phyloP scores from a whole-genome alignment of 1,140 invertebrate genomes.

The Drosophila azteca region DNA sequence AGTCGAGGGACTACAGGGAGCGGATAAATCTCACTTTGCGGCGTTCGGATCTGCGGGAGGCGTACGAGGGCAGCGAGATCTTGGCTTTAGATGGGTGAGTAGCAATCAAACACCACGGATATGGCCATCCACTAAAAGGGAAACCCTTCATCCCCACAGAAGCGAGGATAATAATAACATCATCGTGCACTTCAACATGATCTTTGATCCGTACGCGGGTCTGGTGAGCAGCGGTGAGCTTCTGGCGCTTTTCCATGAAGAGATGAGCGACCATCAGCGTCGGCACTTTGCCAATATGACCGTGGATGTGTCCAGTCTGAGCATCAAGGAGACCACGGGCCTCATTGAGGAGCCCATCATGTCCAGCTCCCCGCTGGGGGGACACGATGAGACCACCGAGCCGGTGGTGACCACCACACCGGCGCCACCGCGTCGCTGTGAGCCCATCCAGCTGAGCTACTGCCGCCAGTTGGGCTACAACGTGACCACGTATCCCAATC shows the following conservation, averaged over 20 bases:
- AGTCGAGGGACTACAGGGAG: conserved; percentile 89
- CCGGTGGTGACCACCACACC: conserved; percentile 68
- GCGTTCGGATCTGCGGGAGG: conserved; percentile 86
- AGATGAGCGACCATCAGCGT: conserved; percentile 81
- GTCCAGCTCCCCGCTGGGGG: conserved; percentile 78
- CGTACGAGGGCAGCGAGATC: conserved; percentile 81
- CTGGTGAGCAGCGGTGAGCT: conserved; percentile 80
- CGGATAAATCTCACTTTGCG: conserved; percentile 90
- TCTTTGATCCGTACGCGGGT: conserved; percentile 86
- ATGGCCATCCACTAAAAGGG: no score
- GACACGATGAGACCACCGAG: conserved; percentile 71
- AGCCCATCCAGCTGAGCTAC: conserved; percentile 87
- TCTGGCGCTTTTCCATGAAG: conserved; percentile 76
- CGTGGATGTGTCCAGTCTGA: conserved; percentile 87
- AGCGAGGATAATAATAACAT: conserved; percentile 86
- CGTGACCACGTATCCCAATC: conserved; percentile 92
- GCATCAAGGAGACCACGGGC: conserved; percentile 86
- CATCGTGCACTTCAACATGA: conserved; percentile 89
- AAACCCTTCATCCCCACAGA: conserved; percentile 79
- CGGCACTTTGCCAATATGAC: conserved; percentile 87
- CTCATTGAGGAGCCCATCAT: conserved; percentile 77
- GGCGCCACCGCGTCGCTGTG: conserved; percentile 87
- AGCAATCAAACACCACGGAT: no score
- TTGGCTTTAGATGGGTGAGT: conserved; percentile 89
- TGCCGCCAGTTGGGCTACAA: conserved; percentile 91